phyloP scores from a whole-genome alignment of 2,113 vertebrate species.

The Canis aureus region DNA sequence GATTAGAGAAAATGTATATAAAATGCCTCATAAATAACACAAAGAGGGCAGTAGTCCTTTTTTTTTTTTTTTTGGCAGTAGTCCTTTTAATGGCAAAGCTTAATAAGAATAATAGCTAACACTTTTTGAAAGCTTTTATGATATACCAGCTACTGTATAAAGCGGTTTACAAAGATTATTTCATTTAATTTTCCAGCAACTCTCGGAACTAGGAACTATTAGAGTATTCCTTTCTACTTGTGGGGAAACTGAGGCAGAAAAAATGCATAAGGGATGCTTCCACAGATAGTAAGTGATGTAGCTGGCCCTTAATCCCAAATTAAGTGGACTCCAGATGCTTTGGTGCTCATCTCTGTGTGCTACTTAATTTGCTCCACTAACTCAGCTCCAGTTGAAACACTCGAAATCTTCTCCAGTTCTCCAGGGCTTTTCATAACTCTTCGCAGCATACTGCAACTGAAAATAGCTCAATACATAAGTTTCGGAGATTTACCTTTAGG shows the following conservation, averaged over 20 bases:
- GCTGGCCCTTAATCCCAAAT: neutral
- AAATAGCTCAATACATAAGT: conserved; percentile 72
- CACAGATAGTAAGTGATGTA: neutral
- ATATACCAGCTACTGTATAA: neutral
- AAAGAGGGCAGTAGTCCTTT: neutral
- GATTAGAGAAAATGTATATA: neutral
- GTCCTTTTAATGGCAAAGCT: neutral
- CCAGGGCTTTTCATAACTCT: conserved; percentile 62
- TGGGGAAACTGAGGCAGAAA: conserved; percentile 42
- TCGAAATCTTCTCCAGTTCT: conserved; percentile 45
- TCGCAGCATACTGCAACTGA: conserved; percentile 71
- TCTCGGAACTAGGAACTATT: neutral
- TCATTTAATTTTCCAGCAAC: conserved; percentile 29
- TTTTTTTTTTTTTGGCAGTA: too few relatives aligned
- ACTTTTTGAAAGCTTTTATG: neutral
- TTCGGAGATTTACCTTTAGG: conserved; percentile 66
- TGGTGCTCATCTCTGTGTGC: neutral
- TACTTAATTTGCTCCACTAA: neutral
- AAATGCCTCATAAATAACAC: conserved; percentile 34
- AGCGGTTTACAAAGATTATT: conserved; percentile 9
- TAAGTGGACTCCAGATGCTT: neutral
- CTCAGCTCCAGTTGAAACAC: neutral
- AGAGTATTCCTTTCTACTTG: neutral
- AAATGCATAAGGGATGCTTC: neutral
- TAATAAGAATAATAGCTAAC: neutral